phyloP scores from a whole-genome alignment of 2,888 invertebrate genomes.

The Luperina testacea region DNA sequence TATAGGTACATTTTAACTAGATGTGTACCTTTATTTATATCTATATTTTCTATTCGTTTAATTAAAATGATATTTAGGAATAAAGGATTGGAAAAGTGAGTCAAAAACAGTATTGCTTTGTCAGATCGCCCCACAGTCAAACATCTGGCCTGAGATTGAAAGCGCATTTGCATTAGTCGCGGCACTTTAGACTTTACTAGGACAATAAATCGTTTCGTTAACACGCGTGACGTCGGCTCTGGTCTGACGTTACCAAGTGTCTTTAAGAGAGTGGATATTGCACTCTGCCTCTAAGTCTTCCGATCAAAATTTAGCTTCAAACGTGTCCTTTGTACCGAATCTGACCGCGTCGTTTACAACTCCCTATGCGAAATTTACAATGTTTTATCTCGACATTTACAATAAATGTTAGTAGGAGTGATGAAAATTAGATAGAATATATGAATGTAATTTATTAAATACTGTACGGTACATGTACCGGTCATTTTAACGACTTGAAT shows the following conservation, averaged over 20 bases:
- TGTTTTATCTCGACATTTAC: slow-evolving; percentile 68
- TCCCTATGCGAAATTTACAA: slow-evolving; percentile 71
- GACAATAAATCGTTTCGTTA: slow-evolving; percentile 86
- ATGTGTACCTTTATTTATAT: slow-evolving; percentile 60
- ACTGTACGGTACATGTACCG: slow-evolving; percentile 76
- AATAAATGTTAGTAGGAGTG: slow-evolving; percentile 67
- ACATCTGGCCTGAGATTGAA: slow-evolving; percentile 64
- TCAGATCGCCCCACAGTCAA: slow-evolving; percentile 65
- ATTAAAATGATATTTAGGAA: slow-evolving; percentile 54
- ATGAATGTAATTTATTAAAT: slow-evolving; percentile 77
- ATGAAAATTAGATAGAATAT: slow-evolving; percentile 75
- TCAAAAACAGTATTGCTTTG: slow-evolving; percentile 63
- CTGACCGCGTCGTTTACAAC: slow-evolving; percentile 65
- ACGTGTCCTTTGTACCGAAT: slow-evolving; percentile 70
- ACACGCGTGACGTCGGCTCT: slow-evolving; percentile 73
- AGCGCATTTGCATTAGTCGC: slow-evolving; percentile 76
- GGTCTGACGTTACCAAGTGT: slow-evolving; percentile 65
- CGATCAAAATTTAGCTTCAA: slow-evolving; percentile 80
- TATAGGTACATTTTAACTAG: slow-evolving; percentile 62
- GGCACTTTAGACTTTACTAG: slow-evolving; percentile 88
- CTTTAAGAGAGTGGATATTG: slow-evolving; percentile 68
- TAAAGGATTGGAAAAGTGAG: slow-evolving; percentile 50
- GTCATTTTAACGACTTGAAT: slow-evolving; percentile 82
- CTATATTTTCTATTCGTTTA: slow-evolving; percentile 69
- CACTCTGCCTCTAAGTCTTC: slow-evolving; percentile 80